Percentiles rank a stretch among this genome's conserved stretches.
Evolutionary conservation across 2,113 vertebrate species (phyloP).

Genomic region (Strigops habroptila): DNA sequence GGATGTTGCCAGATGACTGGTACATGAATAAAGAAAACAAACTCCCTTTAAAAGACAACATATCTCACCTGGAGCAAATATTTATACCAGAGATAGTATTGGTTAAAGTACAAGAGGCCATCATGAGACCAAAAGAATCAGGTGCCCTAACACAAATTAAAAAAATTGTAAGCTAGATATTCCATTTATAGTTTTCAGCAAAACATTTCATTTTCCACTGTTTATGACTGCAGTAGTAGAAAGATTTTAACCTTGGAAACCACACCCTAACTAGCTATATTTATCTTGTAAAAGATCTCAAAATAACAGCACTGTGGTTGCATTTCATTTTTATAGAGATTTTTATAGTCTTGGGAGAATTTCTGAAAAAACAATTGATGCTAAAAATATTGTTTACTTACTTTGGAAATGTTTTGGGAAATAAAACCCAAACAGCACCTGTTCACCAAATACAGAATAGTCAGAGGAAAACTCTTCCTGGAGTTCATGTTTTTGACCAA

Average conservation of each 20-base stretch:
- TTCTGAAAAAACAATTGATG: constrained; percentile 26
- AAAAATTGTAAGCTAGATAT: background rate
- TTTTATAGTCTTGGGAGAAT: constrained; percentile 39
- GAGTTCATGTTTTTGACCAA: background rate
- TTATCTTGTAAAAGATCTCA: constrained; percentile 75
- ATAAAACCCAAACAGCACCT: background rate
- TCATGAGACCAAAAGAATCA: background rate
- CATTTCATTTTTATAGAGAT: constrained; percentile 61
- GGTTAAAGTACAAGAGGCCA: background rate
- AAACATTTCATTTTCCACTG: constrained; percentile 58
- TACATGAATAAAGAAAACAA: background rate
- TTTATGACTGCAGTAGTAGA: constrained; percentile 45
- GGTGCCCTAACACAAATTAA: background rate
- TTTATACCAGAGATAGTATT: background rate
- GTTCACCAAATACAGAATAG: background rate
- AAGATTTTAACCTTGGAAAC: constrained; percentile 68
- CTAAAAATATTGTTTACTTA: background rate
- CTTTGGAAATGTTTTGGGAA: background rate
- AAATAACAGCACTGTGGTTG: constrained; percentile 70
- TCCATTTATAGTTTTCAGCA: constrained; percentile 27
- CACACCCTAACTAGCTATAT: constrained; percentile 68
- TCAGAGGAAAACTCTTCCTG: background rate
- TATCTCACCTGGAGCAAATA: background rate
- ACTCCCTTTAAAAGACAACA: background rate
- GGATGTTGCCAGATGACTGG: background rate